Evolutionary conservation across 2,797 vertebrate species (phyloP), one percentile per base, ranked within the genome.

Genomic region (Steatocranus sp.): DNA sequence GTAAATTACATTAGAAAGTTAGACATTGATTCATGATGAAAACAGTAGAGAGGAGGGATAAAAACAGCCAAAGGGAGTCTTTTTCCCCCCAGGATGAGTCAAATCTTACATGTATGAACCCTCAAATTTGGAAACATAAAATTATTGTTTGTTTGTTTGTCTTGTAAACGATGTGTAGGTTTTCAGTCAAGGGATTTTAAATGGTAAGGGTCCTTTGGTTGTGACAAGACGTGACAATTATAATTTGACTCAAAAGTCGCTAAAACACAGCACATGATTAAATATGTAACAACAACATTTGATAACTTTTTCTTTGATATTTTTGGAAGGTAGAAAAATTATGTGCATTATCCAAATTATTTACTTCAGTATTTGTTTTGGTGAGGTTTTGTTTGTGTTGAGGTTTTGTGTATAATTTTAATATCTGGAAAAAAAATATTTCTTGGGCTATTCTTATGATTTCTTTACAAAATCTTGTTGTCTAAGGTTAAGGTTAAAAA

Each of bases 1-100:
- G 85, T 88, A 92, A 92, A 95, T 95, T 92, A 92, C 86, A 94
- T 94, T 92, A 91, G 87, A 92, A 90, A 89, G 89, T 86, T 83
- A 88, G 89, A 92, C 84, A 90, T 88, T 91, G 91, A 92, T 92
- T 93, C 91, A 91, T 85, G 85, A 88, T 81, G 73, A 80, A 88
- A 90, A 87, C 86, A 91, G 81, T 83, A 70, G 41, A 78, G 48
- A 61, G 68, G 9, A 58, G 70, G 53, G 30, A 68, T 53, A 83
- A 88, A 82, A 92, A 84, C 70, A 61, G 80, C 81, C 76, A 78
- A 74, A 82, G 83, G 77, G 82, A 85, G 78, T 54, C 83, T 84
- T 75, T 76, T 0, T 15, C 87, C 87, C 4, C 56, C 56, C 75
- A 74, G 63, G 68, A 89, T 61, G 84, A 79, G 38, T 88, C 87